Base-by-base conservation (phyloP, 2,888 invertebrate genomes). In the Drosophila nigricruria region DNA sequence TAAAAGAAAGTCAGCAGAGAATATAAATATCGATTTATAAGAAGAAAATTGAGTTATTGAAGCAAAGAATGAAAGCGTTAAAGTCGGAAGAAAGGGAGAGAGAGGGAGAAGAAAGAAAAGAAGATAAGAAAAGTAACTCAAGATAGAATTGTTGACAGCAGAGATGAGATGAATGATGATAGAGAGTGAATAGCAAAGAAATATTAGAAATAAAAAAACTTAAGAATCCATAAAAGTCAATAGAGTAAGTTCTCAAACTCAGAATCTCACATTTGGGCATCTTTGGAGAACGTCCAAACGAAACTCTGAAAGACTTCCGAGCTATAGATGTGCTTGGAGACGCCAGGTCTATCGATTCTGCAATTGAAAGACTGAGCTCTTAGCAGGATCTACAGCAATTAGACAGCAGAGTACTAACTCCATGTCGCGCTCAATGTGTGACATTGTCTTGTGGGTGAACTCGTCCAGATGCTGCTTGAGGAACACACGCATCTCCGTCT, bases 361-460 rank as follows among this genome's bases (percentile, higher is more conserved):
- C 9, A 66, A 67, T 45, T 5, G 18, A 12, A 23, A 60, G 3
- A 23, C 8, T 14, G 20, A 36, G 32, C n/a, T 34, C n/a, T 16
- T 3, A 16, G 12, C 5, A 1, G n/a, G 9, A 6, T 42, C 12
- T 20, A 20, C 8, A 6, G 5, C 23, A 23, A 16, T 38, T 0
- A 9, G 36, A 3, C 9, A 0, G n/a, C 5, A 18, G 9, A 14
- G 20, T 42, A 84, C 92, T 79, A 71, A 93, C 92, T 91, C 91
- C 93, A 93, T 93, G 81, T 93, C 93, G 14, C 93, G 81, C 56
- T 93, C 92, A 40, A 93, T 91, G 56, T 93, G 92, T 3, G 93
- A 93, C 82, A 93, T 86, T 38, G 91, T 92, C 71, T 92, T 92
- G 69, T 91, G 91, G 16, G 92, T 91, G 57, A 93, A 93, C 76